Percentiles rank a stretch among this genome's conserved stretches.
Conservation (phyloP, 2,113 vertebrate genomes). For the Hipposideros armiger region DNA sequence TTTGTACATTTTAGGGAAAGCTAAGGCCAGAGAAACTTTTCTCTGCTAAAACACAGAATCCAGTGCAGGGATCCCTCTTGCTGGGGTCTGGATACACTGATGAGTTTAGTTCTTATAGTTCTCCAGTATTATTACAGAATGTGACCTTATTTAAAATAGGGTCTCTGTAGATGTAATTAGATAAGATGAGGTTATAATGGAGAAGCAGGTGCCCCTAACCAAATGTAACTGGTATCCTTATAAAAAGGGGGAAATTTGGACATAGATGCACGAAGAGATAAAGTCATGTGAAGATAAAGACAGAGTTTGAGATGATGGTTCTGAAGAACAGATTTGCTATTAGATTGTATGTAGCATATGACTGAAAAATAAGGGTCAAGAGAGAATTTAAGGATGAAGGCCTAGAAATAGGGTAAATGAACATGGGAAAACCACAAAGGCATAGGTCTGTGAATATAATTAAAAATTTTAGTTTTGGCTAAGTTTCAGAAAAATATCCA, state of each 20-base stretch:
- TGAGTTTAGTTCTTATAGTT: no score
- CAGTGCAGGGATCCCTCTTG: fast-evolving
- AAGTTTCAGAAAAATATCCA: background rate
- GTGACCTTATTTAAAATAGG: background rate
- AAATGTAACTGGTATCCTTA: background rate
- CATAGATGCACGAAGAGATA: background rate
- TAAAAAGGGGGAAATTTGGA: background rate
- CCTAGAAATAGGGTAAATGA: background rate
- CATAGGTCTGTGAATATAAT: background rate
- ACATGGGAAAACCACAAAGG: background rate
- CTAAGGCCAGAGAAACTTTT: background rate
- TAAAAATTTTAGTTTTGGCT: background rate
- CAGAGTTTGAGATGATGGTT: background rate
- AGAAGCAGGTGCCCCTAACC: background rate
- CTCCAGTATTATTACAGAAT: background rate
- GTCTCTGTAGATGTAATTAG: background rate
- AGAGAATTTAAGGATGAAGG: background rate
- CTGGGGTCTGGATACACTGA: background rate
- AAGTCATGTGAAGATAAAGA: background rate
- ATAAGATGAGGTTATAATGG: background rate
- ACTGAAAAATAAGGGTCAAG: background rate
- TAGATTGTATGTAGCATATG: background rate
- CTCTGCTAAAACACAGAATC: background rate
- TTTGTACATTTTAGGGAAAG: background rate
- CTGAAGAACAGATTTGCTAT: background rate